phyloP scores from a whole-genome alignment of 2,888 invertebrate genomes.

The Zootermopsis nevadensis region DNA sequence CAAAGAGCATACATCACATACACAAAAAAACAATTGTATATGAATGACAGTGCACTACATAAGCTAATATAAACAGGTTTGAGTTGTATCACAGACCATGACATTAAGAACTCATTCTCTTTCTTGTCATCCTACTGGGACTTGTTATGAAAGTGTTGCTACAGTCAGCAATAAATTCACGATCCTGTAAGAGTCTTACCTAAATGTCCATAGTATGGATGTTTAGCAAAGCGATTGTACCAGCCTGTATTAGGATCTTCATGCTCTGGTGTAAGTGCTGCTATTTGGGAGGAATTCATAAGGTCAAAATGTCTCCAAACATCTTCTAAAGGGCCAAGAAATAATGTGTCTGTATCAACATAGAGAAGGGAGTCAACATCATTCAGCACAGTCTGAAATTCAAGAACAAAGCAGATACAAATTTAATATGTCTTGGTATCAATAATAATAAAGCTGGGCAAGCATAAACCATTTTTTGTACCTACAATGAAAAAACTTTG shows the following conservation, averaged over 20 bases:
- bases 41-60: no score
- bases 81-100: no score
- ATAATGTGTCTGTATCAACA: constrained; percentile 92
- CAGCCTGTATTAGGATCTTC: constrained; percentile 94
- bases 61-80: no score
- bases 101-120: no score
- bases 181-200: constrained; percentile 64
- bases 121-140: no score
- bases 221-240: constrained; percentile 95
- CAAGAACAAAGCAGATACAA: not conserved
- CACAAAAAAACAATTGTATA: no score
- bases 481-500: no score
- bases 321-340: constrained; percentile 83
- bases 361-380: constrained; percentile 89
- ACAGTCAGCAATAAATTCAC: no score
- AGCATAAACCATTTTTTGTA: not conserved
- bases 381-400: constrained; percentile 77
- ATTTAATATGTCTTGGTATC: not conserved
- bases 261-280: constrained; percentile 88
- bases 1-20: no score
- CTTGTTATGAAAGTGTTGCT: no score
- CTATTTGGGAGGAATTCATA: constrained; percentile 89
- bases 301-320: constrained; percentile 84
- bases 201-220: constrained; percentile 90
- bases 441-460: not conserved